Percentiles rank a stretch among this genome's conserved stretches.
Evolutionary conservation across 2,888 invertebrate genomes (phyloP).

Genomic region (Microplitis manilae): DNA sequence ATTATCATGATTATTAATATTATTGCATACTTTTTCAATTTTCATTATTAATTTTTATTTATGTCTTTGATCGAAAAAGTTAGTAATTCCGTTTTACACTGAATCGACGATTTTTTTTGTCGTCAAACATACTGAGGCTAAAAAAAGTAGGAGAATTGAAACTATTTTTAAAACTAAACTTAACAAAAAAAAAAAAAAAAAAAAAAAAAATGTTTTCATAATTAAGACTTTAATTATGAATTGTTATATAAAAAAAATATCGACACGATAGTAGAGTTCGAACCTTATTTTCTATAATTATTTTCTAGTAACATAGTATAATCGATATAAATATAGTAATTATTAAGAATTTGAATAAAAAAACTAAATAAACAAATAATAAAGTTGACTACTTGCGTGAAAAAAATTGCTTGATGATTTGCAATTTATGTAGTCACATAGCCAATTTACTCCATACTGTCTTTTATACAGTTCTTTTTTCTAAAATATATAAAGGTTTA

Average conservation of each 20-base stretch:
- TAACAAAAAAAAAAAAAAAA: conserved; percentile 11
- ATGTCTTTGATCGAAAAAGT: too few species aligned
- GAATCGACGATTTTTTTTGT: not conserved
- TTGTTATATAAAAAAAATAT: conserved; percentile 34
- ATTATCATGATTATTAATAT: too few species aligned
- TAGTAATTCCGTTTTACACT: too few species aligned
- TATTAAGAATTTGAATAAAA: conserved; percentile 33
- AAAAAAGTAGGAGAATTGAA: not conserved
- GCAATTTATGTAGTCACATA: conserved; percentile 53
- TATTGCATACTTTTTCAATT: too few species aligned
- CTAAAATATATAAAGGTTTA: conserved; percentile 61
- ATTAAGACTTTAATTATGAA: conserved; percentile 36
- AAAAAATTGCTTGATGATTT: conserved; percentile 10
- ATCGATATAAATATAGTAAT: conserved; percentile 56
- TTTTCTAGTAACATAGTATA: conserved; percentile 58
- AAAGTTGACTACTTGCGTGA: conserved; percentile 27
- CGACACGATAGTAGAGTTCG: conserved; percentile 14
- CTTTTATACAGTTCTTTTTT: conserved; percentile 68
- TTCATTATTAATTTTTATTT: too few species aligned
- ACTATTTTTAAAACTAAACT: not conserved
- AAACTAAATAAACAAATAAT: conserved; percentile 33
- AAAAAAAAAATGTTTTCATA: conserved; percentile 48
- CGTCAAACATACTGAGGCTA: not conserved
- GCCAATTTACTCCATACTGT: conserved; percentile 66
- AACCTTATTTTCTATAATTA: conserved; percentile 59